These are phyloP conservation scores for Melinaea marsaeus DNA, from an alignment of 2,888 invertebrate species.

Conservation along the genomic window DNA sequence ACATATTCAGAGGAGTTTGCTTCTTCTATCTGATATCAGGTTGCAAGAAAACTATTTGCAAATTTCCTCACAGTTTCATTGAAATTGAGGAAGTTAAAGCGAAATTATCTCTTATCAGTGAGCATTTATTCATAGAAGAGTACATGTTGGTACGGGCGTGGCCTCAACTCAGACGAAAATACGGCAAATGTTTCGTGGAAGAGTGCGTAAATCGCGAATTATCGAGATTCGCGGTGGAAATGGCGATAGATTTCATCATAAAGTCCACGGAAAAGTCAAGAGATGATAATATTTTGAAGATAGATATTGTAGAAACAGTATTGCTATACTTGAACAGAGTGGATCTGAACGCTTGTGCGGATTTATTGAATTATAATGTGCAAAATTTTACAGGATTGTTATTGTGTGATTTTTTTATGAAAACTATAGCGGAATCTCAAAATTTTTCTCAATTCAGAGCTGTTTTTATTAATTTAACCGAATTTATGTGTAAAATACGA, in stretches of 20 bases:
- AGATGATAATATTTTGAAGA: slow-evolving; percentile 36
- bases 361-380: slow-evolving; percentile 41
- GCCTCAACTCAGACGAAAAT: slow-evolving; percentile 38
- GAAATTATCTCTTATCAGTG: slow-evolving; percentile 26
- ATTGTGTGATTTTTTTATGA: slow-evolving; percentile 54
- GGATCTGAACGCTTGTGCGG: slow-evolving; percentile 41
- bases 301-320: slow-evolving; percentile 43
- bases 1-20: slow-evolving; percentile 47
- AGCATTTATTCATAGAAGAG: slow-evolving; percentile 49
- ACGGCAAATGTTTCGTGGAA: slow-evolving; percentile 43
- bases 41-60: slow-evolving; percentile 47
- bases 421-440: slow-evolving; percentile 51
- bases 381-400: slow-evolving; percentile 13
- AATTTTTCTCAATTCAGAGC: slow-evolving; percentile 62
- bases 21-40: slow-evolving; percentile 44
- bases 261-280: slow-evolving; percentile 27
- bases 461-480: slow-evolving; percentile 52
- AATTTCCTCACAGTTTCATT: slow-evolving; percentile 42
- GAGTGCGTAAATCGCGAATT: slow-evolving; percentile 48
- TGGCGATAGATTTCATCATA: slow-evolving; percentile 46
- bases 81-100: slow-evolving; percentile 26
- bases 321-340: slow-evolving; percentile 51
- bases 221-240: slow-evolving; percentile 50
- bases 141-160: slow-evolving; percentile 43
- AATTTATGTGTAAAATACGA: slow-evolving; percentile 43